Evolutionary conservation across 92 coral and sea anemone species (phyloP).

Genomic region (Pocillopora meandrina): DNA sequence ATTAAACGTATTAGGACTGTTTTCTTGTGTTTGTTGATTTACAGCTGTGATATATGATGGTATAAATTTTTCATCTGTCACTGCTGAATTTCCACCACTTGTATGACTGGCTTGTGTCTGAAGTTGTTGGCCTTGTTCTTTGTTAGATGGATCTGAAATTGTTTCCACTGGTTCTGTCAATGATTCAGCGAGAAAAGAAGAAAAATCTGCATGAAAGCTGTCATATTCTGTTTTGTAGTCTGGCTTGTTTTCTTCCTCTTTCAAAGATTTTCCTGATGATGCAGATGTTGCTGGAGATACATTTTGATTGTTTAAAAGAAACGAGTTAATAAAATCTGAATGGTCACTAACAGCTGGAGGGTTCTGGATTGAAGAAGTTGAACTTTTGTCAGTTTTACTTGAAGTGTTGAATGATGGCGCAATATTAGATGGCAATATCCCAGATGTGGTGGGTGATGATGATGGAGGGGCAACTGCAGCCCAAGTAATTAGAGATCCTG

Average conservation of each 20-base stretch:
- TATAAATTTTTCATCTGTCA: background rate
- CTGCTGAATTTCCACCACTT: constrained; percentile 5
- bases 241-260: background rate
- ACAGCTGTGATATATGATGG: constrained; percentile 3
- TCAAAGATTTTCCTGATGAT: background rate
- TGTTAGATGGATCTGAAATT: constrained; percentile 1
- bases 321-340: constrained; percentile 30
- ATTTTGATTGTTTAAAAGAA: constrained; percentile 26
- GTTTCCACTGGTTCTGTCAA: background rate
- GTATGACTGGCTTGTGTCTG: background rate
- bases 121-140: background rate
- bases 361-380: background rate
- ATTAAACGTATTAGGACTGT: constrained; percentile 13
- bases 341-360: constrained; percentile 12
- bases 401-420: constrained; percentile 4
- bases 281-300: constrained; percentile 10
- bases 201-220: constrained; percentile 45
- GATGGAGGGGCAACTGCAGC: constrained; percentile 72
- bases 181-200: constrained; percentile 26
- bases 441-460: constrained; percentile 14
- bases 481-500: constrained; percentile 82
- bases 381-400: background rate
- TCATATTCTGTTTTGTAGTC: constrained; percentile 19
- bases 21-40: constrained; percentile 5
- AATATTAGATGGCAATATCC: background rate